These are phyloP conservation scores for Drosophila tanythrix DNA, from an alignment of 2,888 invertebrate genomes.

Conservation along the genomic window DNA sequence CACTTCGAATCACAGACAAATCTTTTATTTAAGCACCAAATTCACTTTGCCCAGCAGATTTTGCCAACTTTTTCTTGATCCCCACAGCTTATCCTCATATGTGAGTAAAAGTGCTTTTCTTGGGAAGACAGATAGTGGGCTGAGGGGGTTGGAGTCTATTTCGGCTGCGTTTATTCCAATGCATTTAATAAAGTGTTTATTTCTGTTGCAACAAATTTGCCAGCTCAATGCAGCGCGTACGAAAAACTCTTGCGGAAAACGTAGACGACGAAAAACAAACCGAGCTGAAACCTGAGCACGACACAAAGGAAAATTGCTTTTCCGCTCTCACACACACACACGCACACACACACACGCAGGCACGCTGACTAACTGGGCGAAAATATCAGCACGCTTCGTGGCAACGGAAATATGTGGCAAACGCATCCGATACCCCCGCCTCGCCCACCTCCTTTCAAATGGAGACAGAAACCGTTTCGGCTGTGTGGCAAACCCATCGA, in stretches of 20 bases:
- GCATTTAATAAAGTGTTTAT: constrained; percentile 83
- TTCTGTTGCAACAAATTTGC: constrained; percentile 79
- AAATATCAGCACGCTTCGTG: constrained; percentile 78
- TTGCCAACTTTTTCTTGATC: constrained; percentile 50
- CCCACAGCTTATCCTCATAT: constrained; percentile 49
- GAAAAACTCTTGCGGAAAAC: constrained; percentile 47
- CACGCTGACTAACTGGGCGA: constrained; percentile 34
- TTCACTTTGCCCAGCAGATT: constrained; percentile 60
- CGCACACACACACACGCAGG: constrained; percentile 6
- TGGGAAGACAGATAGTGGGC: constrained; percentile 43
- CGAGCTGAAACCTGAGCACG: constrained; percentile 75
- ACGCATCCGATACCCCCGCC: constrained; percentile 36
- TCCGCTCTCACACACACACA: constrained; percentile 70
- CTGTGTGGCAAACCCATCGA: constrained; percentile 64
- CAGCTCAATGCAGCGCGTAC: constrained; percentile 65
- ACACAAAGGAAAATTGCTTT: constrained; percentile 81
- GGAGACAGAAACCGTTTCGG: constrained; percentile 38
- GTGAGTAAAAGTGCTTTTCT: constrained; percentile 35
- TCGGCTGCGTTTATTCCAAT: constrained; percentile 75
- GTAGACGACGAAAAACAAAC: constrained; percentile 67
- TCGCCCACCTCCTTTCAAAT: neutral
- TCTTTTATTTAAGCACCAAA: constrained; percentile 67
- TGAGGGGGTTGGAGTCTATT: constrained; percentile 9
- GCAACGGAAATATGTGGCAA: constrained; percentile 75
- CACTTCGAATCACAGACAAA: constrained; percentile 21